Base-by-base conservation (phyloP, 37 sponge, comb jelly and placozoan species). In the Aplysina aerophoba region DNA sequence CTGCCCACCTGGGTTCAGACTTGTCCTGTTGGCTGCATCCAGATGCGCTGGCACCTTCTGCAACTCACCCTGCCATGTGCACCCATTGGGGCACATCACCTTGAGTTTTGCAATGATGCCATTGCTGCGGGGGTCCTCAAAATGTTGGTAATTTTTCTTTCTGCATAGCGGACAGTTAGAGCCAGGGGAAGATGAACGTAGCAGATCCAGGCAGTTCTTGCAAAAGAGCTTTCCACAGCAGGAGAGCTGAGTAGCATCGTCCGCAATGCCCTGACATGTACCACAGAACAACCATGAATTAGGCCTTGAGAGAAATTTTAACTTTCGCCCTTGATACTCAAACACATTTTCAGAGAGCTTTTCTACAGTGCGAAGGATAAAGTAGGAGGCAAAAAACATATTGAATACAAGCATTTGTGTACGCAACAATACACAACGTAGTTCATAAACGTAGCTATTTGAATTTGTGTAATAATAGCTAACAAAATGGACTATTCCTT, bases 81-180 rank as follows among this genome's bases (percentile, higher is more conserved):
- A 75, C 53, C 78, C 78, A 36, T 75, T 75, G n/a, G 78, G 78
- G 38, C 78, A 75, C 54, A 50, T 75, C n/a, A 75, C 78, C 53
- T 50, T 75, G 20, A 75, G 78, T 1, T 40, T 75, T 0, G 78
- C 78, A 22, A 75, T 75, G 44, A 75, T 75, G 54, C 78, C 54
- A 25, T 75, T 75, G 78, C 78, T 75, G 20, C 78, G 44, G 11
- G 78, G 78, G 41, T 75, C 78, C 4, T 75, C 78, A 75, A 75
- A 75, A 11, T 25, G 38, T 15, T 75, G 78, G 53, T 75, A 75
- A 21, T 50, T 40, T 1, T 24, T 50, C 25, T 75, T 75, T 11
- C 78, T 0, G 37, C 78, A 75, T 15, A 75, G 20, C 41, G 78
- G 78, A 25, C 78, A 75, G 53, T 40, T 39, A 24, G 38, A 36